A percentile compares a stretch with the other conserved stretches of the same genome.
Conservation (phyloP, 2,797 vertebrate genomes). For the Enoplosus armatus region DNA sequence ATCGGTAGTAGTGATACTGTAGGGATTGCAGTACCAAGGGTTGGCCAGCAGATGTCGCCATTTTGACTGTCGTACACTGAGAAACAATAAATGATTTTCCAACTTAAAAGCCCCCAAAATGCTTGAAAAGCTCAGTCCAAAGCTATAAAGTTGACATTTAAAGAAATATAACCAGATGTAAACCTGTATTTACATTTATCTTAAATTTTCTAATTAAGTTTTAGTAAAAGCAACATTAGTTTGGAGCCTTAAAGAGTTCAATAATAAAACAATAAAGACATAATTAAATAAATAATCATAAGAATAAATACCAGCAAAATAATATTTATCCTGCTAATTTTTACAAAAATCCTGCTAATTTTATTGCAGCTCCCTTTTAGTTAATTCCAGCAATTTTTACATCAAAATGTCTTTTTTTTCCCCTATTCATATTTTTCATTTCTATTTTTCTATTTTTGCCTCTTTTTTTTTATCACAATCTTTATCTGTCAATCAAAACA, state of each 20-base stretch:
- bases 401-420: too few species aligned
- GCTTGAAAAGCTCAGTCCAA: background rate
- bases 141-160: background rate
- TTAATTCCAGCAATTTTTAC: background rate
- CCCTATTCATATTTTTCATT: too few species aligned
- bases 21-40: too few species aligned
- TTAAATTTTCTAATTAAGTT: background rate
- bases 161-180: background rate
- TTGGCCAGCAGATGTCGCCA: too few species aligned
- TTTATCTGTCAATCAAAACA: background rate
- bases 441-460: too few species aligned
- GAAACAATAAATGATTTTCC: too few species aligned
- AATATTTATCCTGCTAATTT: background rate
- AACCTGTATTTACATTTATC: background rate
- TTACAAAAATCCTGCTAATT: background rate
- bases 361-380: background rate
- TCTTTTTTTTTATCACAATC: too few species aligned
- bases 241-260: background rate
- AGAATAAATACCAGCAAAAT: background rate
- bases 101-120: background rate
- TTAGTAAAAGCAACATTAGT: background rate
- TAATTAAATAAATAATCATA: background rate
- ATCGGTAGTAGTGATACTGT: too few species aligned
- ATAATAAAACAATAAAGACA: background rate
- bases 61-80: too few species aligned